Conservation (phyloP, 2,888 invertebrate species). For the Apodemia mormo region DNA sequence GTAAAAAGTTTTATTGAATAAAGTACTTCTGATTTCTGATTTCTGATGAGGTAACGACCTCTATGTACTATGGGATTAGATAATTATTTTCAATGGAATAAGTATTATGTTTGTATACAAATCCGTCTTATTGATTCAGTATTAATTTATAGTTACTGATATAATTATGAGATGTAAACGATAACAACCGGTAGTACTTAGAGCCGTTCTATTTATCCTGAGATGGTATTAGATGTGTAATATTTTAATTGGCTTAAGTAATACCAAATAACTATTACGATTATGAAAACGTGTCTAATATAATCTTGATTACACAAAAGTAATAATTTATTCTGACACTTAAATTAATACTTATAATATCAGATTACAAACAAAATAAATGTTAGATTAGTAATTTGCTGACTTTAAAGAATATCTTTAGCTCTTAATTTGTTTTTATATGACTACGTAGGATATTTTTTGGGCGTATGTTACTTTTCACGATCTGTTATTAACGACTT, state of each 20-base stretch:
- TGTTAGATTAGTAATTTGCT: not conserved
- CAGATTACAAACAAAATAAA: constrained; percentile 1
- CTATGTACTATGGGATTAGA: too few relatives aligned
- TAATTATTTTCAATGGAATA: too few relatives aligned
- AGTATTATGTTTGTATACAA: not conserved
- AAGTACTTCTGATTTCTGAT: too few relatives aligned
- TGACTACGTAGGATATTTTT: too few relatives aligned
- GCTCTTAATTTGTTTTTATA: not conserved
- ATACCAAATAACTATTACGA: constrained; percentile 7
- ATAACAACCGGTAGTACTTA: not conserved
- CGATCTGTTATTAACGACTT: too few relatives aligned
- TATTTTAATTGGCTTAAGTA: constrained; percentile 15
- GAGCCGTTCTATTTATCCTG: not conserved
- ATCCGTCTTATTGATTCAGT: not conserved
- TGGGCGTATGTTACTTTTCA: too few relatives aligned
- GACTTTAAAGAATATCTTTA: not conserved
- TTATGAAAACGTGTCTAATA: constrained; percentile 10
- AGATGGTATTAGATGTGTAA: constrained; percentile 14
- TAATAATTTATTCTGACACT: constrained; percentile 10
- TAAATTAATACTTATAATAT: not conserved
- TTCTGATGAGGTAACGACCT: too few relatives aligned
- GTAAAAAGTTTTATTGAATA: too few relatives aligned
- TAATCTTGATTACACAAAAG: not conserved
- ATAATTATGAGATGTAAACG: constrained; percentile 7
- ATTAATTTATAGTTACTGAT: constrained; percentile 3